These are phyloP conservation scores for Apamea sordens DNA, from an alignment of 2,888 invertebrate genomes.

Conservation along the genomic window DNA sequence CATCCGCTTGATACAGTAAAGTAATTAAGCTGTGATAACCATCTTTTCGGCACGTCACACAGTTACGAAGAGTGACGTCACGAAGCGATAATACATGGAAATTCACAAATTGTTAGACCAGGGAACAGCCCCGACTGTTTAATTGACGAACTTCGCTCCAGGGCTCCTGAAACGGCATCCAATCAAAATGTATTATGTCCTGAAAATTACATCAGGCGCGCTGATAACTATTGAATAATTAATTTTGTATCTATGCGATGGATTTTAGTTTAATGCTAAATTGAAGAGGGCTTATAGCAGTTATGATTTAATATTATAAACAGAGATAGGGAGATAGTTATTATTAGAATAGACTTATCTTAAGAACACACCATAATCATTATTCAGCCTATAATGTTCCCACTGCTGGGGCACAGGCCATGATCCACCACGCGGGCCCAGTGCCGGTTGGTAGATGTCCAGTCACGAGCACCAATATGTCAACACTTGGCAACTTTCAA, in stretches of 20 bases:
- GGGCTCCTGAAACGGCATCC: conserved; percentile 38
- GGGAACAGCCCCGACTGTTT: conserved; percentile 40
- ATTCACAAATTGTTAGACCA: conserved; percentile 55
- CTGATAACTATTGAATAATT: conserved; percentile 58
- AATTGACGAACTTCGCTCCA: conserved; percentile 62
- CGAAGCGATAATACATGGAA: conserved; percentile 39
- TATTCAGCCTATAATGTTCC: too few species aligned
- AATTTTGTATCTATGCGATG: conserved; percentile 40
- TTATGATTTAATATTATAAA: conserved; percentile 19
- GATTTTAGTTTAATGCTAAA: conserved; percentile 21
- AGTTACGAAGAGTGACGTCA: conserved; percentile 36
- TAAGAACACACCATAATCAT: neutral
- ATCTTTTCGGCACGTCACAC: conserved; percentile 12
- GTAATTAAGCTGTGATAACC: neutral
- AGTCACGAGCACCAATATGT: too few species aligned
- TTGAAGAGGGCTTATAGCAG: conserved; percentile 25
- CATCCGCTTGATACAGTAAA: neutral
- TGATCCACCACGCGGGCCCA: too few species aligned
- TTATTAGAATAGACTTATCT: neutral
- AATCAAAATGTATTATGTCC: conserved; percentile 58
- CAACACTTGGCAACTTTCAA: too few species aligned
- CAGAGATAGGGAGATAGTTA: neutral
- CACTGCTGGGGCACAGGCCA: too few species aligned
- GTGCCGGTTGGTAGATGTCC: too few species aligned
- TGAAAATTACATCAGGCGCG: conserved; percentile 49